phyloP scores from a whole-genome alignment of 2,113 vertebrate genomes.

The Megalops atlanticus region DNA sequence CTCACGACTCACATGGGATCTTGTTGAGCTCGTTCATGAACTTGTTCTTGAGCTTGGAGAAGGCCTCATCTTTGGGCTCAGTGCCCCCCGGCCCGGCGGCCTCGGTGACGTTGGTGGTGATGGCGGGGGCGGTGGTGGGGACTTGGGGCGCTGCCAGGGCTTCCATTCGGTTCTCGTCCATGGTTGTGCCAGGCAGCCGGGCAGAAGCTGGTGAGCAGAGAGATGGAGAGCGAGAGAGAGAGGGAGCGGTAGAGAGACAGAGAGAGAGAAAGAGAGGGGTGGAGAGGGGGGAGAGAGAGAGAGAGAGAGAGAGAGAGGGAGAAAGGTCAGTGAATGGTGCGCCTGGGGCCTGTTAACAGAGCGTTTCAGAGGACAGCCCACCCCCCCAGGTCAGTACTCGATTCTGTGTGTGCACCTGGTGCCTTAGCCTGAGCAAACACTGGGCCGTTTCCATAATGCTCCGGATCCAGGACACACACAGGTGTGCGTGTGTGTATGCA shows the following conservation, averaged over 20 bases:
- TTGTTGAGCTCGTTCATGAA: conserved; percentile 98
- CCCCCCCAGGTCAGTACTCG: background rate
- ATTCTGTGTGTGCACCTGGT: conserved; percentile 60
- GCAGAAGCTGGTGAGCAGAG: conserved; percentile 54
- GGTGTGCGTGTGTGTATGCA: conserved; percentile 4
- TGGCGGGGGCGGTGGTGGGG: conserved; percentile 70
- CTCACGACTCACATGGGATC: conserved; percentile 38
- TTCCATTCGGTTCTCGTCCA: conserved; percentile 87
- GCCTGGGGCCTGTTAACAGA: background rate
- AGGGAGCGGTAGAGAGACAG: background rate
- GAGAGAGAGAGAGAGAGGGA: background rate
- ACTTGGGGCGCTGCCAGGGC: conserved; percentile 83
- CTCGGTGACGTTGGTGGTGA: conserved; percentile 81
- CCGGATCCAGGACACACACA: background rate
- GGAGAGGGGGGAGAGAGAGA: background rate
- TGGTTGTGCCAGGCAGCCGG: conserved; percentile 64
- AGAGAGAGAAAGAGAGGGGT: background rate
- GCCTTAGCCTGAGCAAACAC: conserved; percentile 69
- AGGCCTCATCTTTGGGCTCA: conserved; percentile 83
- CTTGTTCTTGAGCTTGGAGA: conserved; percentile 95
- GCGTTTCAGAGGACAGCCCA: background rate
- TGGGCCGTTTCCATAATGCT: too few species aligned
- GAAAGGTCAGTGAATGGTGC: background rate
- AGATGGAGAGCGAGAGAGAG: background rate
- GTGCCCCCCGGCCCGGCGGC: conserved; percentile 70